A percentile compares a stretch with the other conserved stretches of the same genome.
These are phyloP conservation scores for Cephus pulcher DNA, from an alignment of 2,888 invertebrate species.

Conservation along the genomic window DNA sequence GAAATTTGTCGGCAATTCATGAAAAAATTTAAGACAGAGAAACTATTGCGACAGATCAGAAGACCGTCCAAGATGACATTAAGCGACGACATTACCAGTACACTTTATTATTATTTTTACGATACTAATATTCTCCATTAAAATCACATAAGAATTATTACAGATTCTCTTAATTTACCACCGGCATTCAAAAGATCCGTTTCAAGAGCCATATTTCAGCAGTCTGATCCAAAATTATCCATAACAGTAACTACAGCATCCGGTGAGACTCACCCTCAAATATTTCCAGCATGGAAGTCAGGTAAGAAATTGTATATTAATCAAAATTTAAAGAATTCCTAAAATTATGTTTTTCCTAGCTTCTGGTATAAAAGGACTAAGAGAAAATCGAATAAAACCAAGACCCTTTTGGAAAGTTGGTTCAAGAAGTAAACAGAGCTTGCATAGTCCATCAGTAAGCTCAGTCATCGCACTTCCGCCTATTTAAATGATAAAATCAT, in stretches of 20 bases:
- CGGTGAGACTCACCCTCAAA: conserved; percentile 43
- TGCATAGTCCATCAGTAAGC: conserved; percentile 11
- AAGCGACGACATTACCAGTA: conserved; percentile 50
- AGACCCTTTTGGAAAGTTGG: conserved; percentile 50
- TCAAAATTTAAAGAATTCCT: not conserved
- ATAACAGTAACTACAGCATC: conserved; percentile 43
- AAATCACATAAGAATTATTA: not conserved
- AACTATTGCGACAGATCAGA: conserved; percentile 59
- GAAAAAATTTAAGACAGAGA: conserved; percentile 72
- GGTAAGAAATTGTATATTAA: conserved; percentile 34
- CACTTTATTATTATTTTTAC: not conserved
- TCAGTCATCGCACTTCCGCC: conserved; percentile 31
- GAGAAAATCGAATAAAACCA: conserved; percentile 43
- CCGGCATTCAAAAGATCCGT: conserved; percentile 59
- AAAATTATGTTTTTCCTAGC: conserved; percentile 26
- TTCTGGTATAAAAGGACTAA: conserved; percentile 34
- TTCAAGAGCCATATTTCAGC: conserved; percentile 58
- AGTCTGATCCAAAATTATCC: conserved; percentile 50
- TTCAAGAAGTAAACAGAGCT: conserved; percentile 24
- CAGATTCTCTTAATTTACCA: conserved; percentile 60
- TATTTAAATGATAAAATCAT: conserved; percentile 23
- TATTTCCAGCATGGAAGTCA: conserved; percentile 56
- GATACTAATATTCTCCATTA: not conserved
- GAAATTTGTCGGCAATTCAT: conserved; percentile 73
- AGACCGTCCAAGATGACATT: conserved; percentile 44